Conservation (phyloP, 2,113 vertebrate species). For the Corythoichthys intestinalis region DNA sequence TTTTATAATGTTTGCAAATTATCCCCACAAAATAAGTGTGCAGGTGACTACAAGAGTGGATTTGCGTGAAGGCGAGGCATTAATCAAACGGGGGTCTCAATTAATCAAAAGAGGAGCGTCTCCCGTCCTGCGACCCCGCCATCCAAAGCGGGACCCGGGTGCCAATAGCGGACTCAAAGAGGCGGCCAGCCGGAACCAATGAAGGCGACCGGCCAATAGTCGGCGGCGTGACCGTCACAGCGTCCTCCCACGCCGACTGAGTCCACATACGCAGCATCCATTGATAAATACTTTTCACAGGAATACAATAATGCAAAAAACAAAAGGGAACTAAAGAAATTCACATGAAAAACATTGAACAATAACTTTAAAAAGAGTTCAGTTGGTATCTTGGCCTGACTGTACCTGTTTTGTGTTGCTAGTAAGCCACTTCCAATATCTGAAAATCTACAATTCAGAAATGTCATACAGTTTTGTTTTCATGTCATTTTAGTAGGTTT, state of each 20-base stretch:
- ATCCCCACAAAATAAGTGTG: slow-evolving; percentile 39
- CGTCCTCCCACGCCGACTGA: slow-evolving; percentile 58
- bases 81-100: slow-evolving; percentile 67
- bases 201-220: slow-evolving; percentile 62
- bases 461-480: too few relatives aligned
- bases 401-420: too few relatives aligned
- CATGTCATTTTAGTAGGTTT: too few relatives aligned
- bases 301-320: background rate
- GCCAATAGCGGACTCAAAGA: slow-evolving; percentile 68
- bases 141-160: slow-evolving; percentile 64
- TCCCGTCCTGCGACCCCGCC: slow-evolving; percentile 48
- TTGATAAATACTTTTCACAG: background rate
- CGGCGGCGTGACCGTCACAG: slow-evolving; percentile 53
- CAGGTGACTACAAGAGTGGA: slow-evolving; percentile 7
- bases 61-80: slow-evolving; percentile 47
- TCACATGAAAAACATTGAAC: too few relatives aligned
- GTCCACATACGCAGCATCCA: background rate
- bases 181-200: slow-evolving; percentile 66
- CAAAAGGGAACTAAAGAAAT: background rate
- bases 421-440: too few relatives aligned
- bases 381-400: too few relatives aligned
- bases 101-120: slow-evolving; percentile 68
- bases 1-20: too few relatives aligned
- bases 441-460: too few relatives aligned
- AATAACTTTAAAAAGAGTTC: too few relatives aligned